Percentiles rank a stretch among this genome's conserved stretches.
Conservation (phyloP, 1,140 invertebrate genomes). For the Chymomyza costata region DNA sequence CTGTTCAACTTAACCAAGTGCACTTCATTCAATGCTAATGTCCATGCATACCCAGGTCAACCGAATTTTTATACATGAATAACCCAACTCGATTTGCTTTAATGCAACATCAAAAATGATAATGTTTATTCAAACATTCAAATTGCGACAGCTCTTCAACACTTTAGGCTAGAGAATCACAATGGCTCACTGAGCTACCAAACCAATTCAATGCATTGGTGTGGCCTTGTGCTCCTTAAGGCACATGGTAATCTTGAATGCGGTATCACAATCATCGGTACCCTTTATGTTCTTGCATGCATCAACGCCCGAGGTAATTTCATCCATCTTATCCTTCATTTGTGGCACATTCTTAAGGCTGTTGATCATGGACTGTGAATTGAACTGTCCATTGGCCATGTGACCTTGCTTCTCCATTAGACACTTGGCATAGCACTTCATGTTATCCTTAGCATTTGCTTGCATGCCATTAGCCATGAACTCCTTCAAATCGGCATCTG, state of each 20-base stretch:
- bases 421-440: constrained; percentile 61
- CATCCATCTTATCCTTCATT: constrained; percentile 43
- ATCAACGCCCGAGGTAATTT: constrained; percentile 45
- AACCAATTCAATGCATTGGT: no score
- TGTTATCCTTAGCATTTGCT: constrained; percentile 36
- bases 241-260: constrained; percentile 59
- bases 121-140: no score
- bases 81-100: no score
- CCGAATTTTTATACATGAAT: no score
- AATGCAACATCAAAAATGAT: no score
- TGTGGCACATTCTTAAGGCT: constrained; percentile 44
- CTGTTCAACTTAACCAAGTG: no score
- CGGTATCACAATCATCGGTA: constrained; percentile 60
- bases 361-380: constrained; percentile 39
- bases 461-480: constrained; percentile 51
- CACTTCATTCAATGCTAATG: no score
- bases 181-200: no score
- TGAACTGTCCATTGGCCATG: constrained; percentile 50
- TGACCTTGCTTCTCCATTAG: constrained; percentile 64
- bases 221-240: constrained; percentile 56
- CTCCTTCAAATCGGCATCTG: constrained; percentile 44
- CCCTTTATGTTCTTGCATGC: constrained; percentile 58
- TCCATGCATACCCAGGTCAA: no score
- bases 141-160: no score
- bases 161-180: no score